Conservation (phyloP, 2,797 vertebrate species). For the Peromyscus attwateri region DNA sequence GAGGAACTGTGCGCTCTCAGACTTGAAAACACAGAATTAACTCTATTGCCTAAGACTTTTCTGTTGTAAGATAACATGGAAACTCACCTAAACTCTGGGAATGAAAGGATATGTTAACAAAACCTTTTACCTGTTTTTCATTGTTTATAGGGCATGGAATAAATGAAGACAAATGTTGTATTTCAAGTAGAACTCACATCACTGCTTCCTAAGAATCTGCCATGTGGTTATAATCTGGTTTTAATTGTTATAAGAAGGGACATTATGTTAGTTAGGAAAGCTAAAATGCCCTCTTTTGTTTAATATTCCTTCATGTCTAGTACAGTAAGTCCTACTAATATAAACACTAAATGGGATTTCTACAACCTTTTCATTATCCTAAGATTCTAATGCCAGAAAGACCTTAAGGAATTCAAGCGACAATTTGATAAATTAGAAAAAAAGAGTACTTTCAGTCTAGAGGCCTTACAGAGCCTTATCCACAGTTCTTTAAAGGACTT, state of each 20-base stretch:
- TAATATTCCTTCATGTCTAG: constrained; percentile 6
- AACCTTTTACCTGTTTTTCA: constrained; percentile 22
- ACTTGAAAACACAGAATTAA: constrained; percentile 32
- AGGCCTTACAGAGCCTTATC: constrained; percentile 17
- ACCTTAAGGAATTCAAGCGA: constrained; percentile 51
- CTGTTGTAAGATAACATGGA: not conserved
- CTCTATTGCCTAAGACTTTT: not conserved
- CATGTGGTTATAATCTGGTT: constrained; percentile 7
- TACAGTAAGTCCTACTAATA: constrained; percentile 30
- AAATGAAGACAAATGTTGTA: constrained; percentile 54
- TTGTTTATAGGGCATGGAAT: constrained; percentile 39
- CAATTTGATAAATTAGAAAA: constrained; percentile 52
- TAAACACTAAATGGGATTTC: not conserved
- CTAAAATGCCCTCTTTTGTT: constrained; percentile 44
- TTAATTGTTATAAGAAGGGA: constrained; percentile 53
- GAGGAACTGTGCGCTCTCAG: constrained; percentile 31
- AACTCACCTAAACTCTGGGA: not conserved
- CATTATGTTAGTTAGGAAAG: not conserved
- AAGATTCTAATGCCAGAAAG: constrained; percentile 35
- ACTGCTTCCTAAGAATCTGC: constrained; percentile 54
- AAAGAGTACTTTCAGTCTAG: constrained; percentile 12
- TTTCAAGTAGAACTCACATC: constrained; percentile 39
- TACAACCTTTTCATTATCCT: constrained; percentile 28
- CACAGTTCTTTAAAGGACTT: constrained; percentile 50
- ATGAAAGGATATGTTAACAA: constrained; percentile 41